These are phyloP conservation scores for Gymnothorax javanicus DNA, from an alignment of 2,797 vertebrate genomes.

Conservation along the genomic window DNA sequence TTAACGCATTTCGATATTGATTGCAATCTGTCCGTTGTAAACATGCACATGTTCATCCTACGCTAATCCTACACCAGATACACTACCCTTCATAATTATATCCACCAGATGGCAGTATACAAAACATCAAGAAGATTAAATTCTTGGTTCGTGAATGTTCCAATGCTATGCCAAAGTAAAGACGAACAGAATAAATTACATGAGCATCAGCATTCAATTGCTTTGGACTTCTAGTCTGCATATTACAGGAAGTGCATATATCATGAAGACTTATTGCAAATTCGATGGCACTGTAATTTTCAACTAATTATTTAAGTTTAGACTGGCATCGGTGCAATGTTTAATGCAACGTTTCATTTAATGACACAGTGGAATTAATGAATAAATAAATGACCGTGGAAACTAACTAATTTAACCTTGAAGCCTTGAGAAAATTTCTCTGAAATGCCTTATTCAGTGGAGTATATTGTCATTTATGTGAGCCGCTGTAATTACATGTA, in stretches of 20 bases:
- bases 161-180: not conserved
- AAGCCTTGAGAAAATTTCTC: not conserved
- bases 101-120: slow-evolving; percentile 2
- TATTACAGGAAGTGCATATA: not conserved
- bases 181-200: no score
- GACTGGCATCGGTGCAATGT: not conserved
- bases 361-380: not conserved
- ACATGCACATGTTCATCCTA: not conserved
- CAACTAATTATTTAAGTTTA: not conserved
- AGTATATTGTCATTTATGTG: no score
- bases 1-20: not conserved
- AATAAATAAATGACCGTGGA: not conserved
- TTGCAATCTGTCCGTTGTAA: not conserved
- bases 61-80: not conserved
- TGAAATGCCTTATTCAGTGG: no score
- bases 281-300: not conserved
- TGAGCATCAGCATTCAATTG: not conserved
- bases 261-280: not conserved
- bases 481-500: no score
- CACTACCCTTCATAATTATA: not conserved
- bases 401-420: not conserved
- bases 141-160: not conserved
- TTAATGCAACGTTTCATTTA: not conserved
- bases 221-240: not conserved
- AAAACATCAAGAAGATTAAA: not conserved